Conservation (phyloP, 2,113 vertebrate genomes). For the Leuciscus idus region DNA sequence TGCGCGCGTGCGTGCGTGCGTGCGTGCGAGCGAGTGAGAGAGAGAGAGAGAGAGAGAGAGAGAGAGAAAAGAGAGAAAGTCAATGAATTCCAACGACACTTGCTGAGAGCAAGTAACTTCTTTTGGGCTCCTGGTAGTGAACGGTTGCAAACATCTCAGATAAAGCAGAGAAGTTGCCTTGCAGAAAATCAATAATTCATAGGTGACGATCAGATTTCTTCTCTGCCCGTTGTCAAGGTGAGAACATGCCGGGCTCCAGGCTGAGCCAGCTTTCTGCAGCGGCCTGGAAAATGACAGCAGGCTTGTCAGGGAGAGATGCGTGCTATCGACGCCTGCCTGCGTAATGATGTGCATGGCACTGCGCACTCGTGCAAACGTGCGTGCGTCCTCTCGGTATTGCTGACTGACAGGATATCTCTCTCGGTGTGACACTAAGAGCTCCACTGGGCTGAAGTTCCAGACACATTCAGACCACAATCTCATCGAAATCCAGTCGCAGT, state of each 20-base stretch:
- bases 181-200: slow-evolving; percentile 67
- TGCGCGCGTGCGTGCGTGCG: background rate
- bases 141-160: slow-evolving; percentile 48
- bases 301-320: slow-evolving; percentile 44
- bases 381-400: background rate
- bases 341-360: slow-evolving; percentile 47
- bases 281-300: slow-evolving; percentile 35
- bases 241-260: slow-evolving; percentile 24
- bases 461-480: background rate
- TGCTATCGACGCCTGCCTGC: slow-evolving; percentile 32
- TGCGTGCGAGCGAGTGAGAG: too few species aligned
- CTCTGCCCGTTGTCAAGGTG: slow-evolving; percentile 57
- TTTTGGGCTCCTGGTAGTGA: slow-evolving; percentile 33
- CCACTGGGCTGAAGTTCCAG: slow-evolving; percentile 23
- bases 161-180: slow-evolving; percentile 52
- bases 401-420: slow-evolving; percentile 52
- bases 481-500: background rate
- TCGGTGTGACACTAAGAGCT: slow-evolving; percentile 54
- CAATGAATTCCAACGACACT: slow-evolving; percentile 23
- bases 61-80: background rate
- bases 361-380: background rate
- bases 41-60: too few species aligned
- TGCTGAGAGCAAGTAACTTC: slow-evolving; percentile 12
- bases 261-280: slow-evolving; percentile 34
- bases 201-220: slow-evolving; percentile 62